Base-by-base conservation (phyloP, 2,113 vertebrate species). In the Sinocyclocheilus rhinocerous region DNA sequence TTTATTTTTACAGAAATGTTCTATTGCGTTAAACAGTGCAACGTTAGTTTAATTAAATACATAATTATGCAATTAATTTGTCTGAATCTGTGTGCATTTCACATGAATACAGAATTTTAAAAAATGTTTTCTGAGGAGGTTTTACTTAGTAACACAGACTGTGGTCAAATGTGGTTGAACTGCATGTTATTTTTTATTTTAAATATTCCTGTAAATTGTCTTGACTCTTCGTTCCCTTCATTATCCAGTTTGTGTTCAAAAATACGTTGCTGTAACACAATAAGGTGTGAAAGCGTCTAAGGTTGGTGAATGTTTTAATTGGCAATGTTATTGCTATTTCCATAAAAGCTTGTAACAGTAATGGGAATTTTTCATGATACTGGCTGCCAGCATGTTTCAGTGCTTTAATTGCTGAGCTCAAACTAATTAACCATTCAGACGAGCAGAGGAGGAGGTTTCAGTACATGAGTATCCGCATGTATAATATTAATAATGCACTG, bases 281-380 rank as follows among this genome's bases (percentile, higher is more conserved):
- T 67, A 65, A 73, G 70, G 67, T 36, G 16, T 70, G 67, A 73
- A 73, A 73, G 20, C 20, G 0, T 13, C 36, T 45, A 73, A 45
- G 20, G 70, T 10, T n/a, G 10, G 18, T 22, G 9, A 42, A 39
- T 12, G 70, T 20, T 39, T 73, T 73, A 22, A 73, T 42, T 73
- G 70, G 36, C 29, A 36, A 33, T 33, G 29, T 72, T 39, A 39
- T 72, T 72, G 69, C 8, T 42, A 48, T 75, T 75, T 48, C 10
- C 72, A 75, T 75, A 24, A 72, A 45, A 75, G 39, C 72, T n/a
- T 3, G 6, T 42, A 75, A 75, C 72, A 45, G 42, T 48, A 75
- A 75, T 45, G 36, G 39, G 42, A 8, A 76, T 48, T 24, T 45
- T 67, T 67, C 63, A 26, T 29, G 26, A 67, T 15, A 67, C 12